Base-by-base conservation (phyloP, 2,797 vertebrate genomes). In the Thripadectes ignobilis region DNA sequence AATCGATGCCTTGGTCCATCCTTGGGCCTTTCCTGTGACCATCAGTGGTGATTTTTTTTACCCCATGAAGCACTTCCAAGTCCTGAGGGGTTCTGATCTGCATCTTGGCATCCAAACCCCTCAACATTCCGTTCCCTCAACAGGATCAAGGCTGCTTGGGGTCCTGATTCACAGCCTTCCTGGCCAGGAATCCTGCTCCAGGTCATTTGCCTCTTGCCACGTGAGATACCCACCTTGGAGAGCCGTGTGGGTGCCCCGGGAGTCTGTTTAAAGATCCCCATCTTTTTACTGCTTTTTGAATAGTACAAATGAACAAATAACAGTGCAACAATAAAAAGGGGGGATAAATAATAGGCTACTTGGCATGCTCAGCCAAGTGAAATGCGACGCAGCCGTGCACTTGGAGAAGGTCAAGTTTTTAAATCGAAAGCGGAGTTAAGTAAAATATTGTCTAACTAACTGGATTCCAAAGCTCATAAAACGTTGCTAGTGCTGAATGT, bases 381-480 rank as follows among this genome's bases (percentile, higher is more conserved):
- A 96, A 90, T 55, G 68, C 48, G 82, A 7, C 0, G 4, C 63
- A 16, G 85, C 2, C 10, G 2, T 1, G 1, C 0, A 2, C 82
- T 66, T 1, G 0, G 73, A 94, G 95, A 96, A 96, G 94, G 95
- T 95, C 95, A 96, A 92, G 94, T 96, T 97, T 96, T 96, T 88
- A 96, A 97, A 97, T 96, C 95, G 94, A 73, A 93, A 69, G 91
- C 45, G 51, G 93, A 93, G 84, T 84, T 90, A 95, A 96, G 92
- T 94, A 95, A 97, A 97, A 97, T 96, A 87, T 85, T 73, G 91
- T 51, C 75, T 73, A 96, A 95, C 86, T 97, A 96, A 95, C 91
- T 92, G 93, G 51, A 91, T 96, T 97, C 95, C 95, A 93, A 93
- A 95, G 95, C 95, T 96, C 89, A 69, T 97, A 91, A 97, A 96